A percentile compares a stretch with the other conserved stretches of the same genome.
Conservation (phyloP, 2,888 invertebrate species). For the Fragum whitleyi region DNA sequence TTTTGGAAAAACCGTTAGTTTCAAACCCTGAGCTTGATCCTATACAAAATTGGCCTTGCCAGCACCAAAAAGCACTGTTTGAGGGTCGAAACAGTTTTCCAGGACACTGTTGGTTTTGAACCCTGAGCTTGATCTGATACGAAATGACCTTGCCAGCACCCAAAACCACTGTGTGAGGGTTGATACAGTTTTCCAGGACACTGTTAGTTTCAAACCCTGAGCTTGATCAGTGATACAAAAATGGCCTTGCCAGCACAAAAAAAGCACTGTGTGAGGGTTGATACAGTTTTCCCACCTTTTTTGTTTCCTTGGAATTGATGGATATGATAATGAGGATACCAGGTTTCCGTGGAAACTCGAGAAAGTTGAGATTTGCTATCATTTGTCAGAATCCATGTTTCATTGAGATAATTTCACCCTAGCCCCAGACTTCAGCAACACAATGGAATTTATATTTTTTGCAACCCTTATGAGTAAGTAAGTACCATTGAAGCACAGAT, state of each 20-base stretch:
- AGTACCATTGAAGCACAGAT: background rate
- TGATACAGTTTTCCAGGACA: too few relatives aligned
- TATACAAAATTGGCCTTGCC: too few relatives aligned
- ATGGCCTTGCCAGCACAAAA: background rate
- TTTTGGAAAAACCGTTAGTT: too few relatives aligned
- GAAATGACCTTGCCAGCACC: background rate
- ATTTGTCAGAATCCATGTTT: constrained; percentile 51
- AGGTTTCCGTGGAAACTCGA: constrained; percentile 54
- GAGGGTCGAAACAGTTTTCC: too few relatives aligned
- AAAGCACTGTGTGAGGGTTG: background rate
- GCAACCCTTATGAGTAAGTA: background rate
- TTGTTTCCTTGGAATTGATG: constrained; percentile 42
- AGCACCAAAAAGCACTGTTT: too few relatives aligned
- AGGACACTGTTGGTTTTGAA: too few relatives aligned
- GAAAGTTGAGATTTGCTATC: constrained; percentile 49
- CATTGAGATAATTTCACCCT: constrained; percentile 44
- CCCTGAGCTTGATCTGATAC: too few relatives aligned
- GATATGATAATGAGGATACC: constrained; percentile 54
- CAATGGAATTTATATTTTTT: constrained; percentile 18
- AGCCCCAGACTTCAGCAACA: constrained; percentile 18
- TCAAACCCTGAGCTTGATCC: too few relatives aligned
- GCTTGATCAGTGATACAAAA: background rate
- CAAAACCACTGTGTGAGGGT: background rate
- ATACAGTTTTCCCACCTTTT: constrained; percentile 21
- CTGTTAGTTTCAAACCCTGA: too few relatives aligned